Conservation (phyloP, 2,797 vertebrate genomes). For the Tolypeutes matacus region DNA sequence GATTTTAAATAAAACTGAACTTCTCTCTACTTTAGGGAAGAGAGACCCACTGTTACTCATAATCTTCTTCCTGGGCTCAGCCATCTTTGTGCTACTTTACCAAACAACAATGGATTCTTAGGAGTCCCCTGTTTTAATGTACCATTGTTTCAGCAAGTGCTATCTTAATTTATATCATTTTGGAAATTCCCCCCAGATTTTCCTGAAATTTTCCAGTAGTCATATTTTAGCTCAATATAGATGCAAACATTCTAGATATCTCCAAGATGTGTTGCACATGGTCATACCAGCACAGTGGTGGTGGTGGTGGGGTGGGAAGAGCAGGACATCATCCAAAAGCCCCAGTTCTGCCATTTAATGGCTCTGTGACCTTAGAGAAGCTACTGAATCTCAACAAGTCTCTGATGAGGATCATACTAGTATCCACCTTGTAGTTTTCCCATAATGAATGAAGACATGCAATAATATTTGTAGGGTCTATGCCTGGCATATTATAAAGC, state of each 20-base stretch:
- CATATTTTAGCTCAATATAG: neutral
- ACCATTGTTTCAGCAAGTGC: neutral
- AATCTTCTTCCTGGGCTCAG: neutral
- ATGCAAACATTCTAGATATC: neutral
- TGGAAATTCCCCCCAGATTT: neutral
- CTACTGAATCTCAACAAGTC: neutral
- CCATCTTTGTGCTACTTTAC: neutral
- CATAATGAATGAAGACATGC: neutral
- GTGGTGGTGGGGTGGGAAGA: neutral
- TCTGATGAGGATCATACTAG: neutral
- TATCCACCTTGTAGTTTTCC: neutral
- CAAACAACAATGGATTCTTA: neutral
- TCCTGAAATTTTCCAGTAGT: neutral
- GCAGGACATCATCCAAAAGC: neutral
- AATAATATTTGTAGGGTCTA: neutral
- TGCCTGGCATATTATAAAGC: neutral
- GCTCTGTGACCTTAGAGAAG: neutral
- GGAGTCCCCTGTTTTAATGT: neutral
- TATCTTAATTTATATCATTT: neutral
- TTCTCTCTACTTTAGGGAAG: slow-evolving; percentile 1
- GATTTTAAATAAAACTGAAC: slow-evolving; percentile 32
- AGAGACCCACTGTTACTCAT: neutral
- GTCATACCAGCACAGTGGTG: neutral
- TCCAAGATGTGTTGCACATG: neutral
- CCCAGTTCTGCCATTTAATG: neutral